Conservation (phyloP, 2,888 invertebrate genomes). For the Carpatolechia fugitivella region DNA sequence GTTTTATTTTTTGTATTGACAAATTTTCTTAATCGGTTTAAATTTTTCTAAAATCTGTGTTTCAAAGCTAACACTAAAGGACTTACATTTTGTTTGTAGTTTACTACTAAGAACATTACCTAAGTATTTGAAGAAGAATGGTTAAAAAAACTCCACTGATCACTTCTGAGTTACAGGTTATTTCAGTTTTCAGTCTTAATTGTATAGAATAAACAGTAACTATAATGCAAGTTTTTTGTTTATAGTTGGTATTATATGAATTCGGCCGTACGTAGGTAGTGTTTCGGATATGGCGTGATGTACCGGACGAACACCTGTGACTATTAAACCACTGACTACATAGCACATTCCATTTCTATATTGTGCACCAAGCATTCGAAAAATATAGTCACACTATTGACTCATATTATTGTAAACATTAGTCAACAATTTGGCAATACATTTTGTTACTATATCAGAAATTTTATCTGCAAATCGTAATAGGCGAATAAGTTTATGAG, state of each 20-base stretch:
- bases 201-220: too few species aligned
- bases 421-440: neutral
- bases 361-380: neutral
- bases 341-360: slow-evolving; percentile 46
- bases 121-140: too few species aligned
- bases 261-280: slow-evolving; percentile 25
- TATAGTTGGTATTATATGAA: neutral
- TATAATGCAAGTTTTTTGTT: neutral
- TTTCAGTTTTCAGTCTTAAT: too few species aligned
- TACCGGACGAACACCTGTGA: slow-evolving; percentile 75
- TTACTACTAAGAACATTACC: too few species aligned
- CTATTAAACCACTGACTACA: slow-evolving; percentile 35
- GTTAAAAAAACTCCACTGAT: too few species aligned
- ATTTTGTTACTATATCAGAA: neutral
- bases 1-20: too few species aligned
- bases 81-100: too few species aligned
- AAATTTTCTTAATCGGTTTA: too few species aligned
- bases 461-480: neutral
- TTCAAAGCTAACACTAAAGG: too few species aligned
- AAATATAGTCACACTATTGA: neutral
- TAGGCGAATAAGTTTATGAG: slow-evolving; percentile 33
- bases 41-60: too few species aligned
- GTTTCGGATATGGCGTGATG: slow-evolving; percentile 57
- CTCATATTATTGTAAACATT: neutral
- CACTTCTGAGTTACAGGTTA: too few species aligned